Percentiles rank a stretch among this genome's conserved stretches.
Conservation (phyloP, 2,888 invertebrate genomes). For the Drosophila tanythrix region DNA sequence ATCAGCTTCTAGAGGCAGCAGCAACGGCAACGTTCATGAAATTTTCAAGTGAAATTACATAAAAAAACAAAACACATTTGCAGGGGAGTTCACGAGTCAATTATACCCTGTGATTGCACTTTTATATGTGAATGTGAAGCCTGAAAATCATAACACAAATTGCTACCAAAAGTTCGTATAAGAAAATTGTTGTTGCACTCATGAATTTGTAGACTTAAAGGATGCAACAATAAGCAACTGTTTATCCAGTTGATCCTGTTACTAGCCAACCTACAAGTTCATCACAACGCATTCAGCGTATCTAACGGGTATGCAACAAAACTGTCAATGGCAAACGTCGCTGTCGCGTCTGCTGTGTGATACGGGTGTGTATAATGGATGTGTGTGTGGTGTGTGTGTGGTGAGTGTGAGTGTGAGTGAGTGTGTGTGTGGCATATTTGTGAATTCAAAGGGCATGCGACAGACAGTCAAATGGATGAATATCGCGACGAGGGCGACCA, state of each 20-base stretch:
- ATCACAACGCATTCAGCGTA: neutral
- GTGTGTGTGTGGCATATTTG: slow-evolving; percentile 64
- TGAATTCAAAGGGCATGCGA: slow-evolving; percentile 73
- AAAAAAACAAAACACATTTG: slow-evolving; percentile 8
- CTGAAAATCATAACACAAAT: neutral
- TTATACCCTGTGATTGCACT: slow-evolving; percentile 8
- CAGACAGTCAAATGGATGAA: slow-evolving; percentile 42
- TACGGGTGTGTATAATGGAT: slow-evolving; percentile 11
- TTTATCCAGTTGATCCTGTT: neutral
- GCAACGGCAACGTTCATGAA: slow-evolving; percentile 30
- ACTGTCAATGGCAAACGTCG: slow-evolving; percentile 70
- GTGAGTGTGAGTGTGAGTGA: slow-evolving; percentile 2
- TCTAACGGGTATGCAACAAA: slow-evolving; percentile 26
- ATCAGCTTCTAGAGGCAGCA: slow-evolving; percentile 12
- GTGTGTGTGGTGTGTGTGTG: slow-evolving; percentile 17
- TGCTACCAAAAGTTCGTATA: neutral
- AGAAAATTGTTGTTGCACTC: neutral
- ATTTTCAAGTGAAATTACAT: slow-evolving; percentile 65
- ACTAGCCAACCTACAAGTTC: neutral
- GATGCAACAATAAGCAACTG: neutral
- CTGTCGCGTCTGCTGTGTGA: slow-evolving; percentile 26
- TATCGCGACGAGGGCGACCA: slow-evolving; percentile 58
- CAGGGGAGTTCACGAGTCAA: neutral
- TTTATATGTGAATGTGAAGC: neutral
- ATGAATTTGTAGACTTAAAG: neutral